Evolutionary conservation across 1,140 invertebrate species (phyloP), one percentile per base, ranked within the genome.

Genomic region (Dendroctonus valens): DNA sequence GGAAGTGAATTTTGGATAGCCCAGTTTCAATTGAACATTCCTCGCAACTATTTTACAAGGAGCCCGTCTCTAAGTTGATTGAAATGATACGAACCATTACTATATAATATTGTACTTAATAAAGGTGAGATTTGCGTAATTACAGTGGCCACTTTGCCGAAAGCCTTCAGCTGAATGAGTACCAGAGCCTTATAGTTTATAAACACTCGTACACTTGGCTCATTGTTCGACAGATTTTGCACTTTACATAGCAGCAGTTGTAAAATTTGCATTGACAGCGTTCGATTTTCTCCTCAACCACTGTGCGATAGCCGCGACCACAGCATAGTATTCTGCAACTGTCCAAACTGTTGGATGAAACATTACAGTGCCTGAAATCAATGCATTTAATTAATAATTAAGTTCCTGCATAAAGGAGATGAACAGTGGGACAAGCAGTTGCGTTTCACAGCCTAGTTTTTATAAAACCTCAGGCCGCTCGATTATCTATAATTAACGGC

Each of bases 231-330:
- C 91, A 93, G 2, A 87, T 88, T 78, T 94, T 89, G 79, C 93
- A 96, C 77, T 91, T 89, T 7, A 96, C 93, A 75, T 91, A 90
- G 79, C 93, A 96, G 79, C 93, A 96, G 84, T 91, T 93, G 76
- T 93, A 86, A 80, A 94, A 95, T 78, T 91, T 91, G 83, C 93
- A 96, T 72, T 91, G 87, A 79, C 93, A 96, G 73, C 89, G 82
- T 77, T 91, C 89, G 39, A 87, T 81, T 41, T 86, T 85, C 73
- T 87, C 84, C 42, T 84, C 82, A 48, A 86, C 85, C 53, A 86
- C 83, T 2, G 89, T 92, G 48, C 86, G 81, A 77, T 92, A 89
- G 3, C 93, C 93, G 66, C 92, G 84, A 46, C 92, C 91, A 76
- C 93, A 96, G 77, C 93, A 96, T 74, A 96, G 85, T 59, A 91